phyloP scores from a whole-genome alignment of 2,113 vertebrate genomes.

The Strigops habroptila region DNA sequence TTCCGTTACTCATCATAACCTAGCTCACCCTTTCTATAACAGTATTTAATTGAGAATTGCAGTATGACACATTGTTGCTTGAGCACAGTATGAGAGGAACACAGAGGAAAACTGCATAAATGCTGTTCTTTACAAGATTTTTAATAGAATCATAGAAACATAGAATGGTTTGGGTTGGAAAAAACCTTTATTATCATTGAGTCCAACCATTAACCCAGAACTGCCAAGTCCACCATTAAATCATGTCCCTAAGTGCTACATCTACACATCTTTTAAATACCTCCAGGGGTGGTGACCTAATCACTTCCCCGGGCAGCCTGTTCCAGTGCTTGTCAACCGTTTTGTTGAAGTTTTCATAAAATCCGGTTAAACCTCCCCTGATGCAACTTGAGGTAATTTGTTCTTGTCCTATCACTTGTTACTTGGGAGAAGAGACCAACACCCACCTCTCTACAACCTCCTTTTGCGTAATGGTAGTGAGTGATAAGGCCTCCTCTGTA shows the following conservation, averaged over 20 bases:
- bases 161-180: neutral
- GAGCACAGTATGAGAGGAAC: neutral
- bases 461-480: neutral
- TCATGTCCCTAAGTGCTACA: no score
- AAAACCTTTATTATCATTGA: neutral
- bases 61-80: neutral
- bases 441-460: no score
- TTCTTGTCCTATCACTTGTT: neutral
- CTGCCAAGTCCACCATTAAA: fast-evolving
- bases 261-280: neutral
- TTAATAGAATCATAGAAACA: neutral
- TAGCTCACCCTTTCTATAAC: neutral
- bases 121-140: neutral
- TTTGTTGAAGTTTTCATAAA: neutral
- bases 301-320: neutral
- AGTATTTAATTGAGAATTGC: neutral
- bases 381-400: neutral
- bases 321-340: neutral
- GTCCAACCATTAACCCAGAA: neutral
- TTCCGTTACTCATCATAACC: neutral
- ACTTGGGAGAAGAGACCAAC: fast-evolving
- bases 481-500: neutral
- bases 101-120: neutral
- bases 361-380: neutral
- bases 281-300: neutral